Percentiles rank a stretch among this genome's conserved stretches.
These are phyloP conservation scores for Drosophila parthenogenetica DNA, from an alignment of 2,888 invertebrate species.

Conservation along the genomic window DNA sequence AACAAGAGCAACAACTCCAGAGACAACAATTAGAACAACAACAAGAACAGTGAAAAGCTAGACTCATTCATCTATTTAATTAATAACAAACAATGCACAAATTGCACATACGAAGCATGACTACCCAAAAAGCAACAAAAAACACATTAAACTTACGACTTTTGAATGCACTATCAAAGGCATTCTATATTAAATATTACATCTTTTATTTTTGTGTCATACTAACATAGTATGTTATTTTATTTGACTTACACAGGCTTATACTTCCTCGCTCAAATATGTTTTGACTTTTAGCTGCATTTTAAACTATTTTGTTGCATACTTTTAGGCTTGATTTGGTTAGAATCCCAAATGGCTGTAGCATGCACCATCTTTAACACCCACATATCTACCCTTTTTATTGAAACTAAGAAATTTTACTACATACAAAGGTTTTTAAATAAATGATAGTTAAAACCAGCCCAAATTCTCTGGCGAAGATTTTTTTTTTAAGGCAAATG, in stretches of 20 bases:
- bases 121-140: slow-evolving; percentile 19
- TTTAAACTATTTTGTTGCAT: no score
- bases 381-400: no score
- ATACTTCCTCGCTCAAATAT: no score
- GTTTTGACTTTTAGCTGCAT: no score
- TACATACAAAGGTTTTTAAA: not conserved
- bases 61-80: slow-evolving; percentile 69
- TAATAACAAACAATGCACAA: slow-evolving; percentile 65
- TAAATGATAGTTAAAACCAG: not conserved
- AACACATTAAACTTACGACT: not conserved
- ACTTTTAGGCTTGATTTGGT: no score
- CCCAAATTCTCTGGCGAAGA: not conserved
- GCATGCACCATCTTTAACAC: no score
- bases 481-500: not conserved
- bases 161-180: slow-evolving; percentile 13
- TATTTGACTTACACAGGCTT: no score
- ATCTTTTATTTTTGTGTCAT: no score
- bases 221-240: no score
- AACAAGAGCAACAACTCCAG: slow-evolving; percentile 17
- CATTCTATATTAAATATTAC: not conserved
- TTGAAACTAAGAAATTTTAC: not conserved
- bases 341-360: no score
- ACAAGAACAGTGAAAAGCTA: slow-evolving; percentile 37
- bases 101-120: slow-evolving; percentile 17
- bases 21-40: slow-evolving; percentile 14